These are phyloP conservation scores for Plectropomus leopardus DNA, from an alignment of 2,113 vertebrate genomes.

Conservation along the genomic window DNA sequence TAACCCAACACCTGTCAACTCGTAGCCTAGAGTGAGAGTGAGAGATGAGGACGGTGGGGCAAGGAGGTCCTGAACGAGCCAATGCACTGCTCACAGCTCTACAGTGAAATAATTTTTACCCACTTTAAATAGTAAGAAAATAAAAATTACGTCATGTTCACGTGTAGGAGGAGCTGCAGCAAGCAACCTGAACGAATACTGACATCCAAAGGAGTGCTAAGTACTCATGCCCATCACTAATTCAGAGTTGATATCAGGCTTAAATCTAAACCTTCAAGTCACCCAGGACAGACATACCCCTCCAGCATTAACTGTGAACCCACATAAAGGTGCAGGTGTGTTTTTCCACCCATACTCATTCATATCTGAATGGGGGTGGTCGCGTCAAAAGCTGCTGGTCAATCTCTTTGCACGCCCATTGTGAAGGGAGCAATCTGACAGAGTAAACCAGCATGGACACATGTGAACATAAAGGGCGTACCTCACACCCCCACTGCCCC, in stretches of 20 bases:
- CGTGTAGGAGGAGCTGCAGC: no score
- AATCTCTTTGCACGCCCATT: constrained; percentile 76
- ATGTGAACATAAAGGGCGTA: constrained; percentile 79
- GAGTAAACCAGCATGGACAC: constrained; percentile 76
- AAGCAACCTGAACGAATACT: no score
- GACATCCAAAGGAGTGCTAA: no score
- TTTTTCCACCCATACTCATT: constrained; percentile 64
- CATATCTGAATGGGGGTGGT: constrained; percentile 64
- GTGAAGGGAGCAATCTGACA: constrained; percentile 62
- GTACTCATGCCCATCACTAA: not conserved
- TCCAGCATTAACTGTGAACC: constrained; percentile 34
- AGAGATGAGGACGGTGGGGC: no score
- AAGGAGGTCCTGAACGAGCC: no score
- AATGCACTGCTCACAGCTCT: no score
- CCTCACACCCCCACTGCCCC: constrained; percentile 65
- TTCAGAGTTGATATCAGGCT: constrained; percentile 10
- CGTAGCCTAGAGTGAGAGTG: no score
- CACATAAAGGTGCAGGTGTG: constrained; percentile 79
- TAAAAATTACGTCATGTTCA: no score
- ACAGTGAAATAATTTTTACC: no score
- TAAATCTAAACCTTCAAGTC: constrained; percentile 38
- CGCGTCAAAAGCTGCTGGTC: constrained; percentile 77
- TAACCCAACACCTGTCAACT: no score
- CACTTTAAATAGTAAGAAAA: no score
- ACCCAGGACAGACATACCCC: constrained; percentile 29